Base-by-base conservation (phyloP, 2,888 invertebrate species). In the Leptothorax acervorum region DNA sequence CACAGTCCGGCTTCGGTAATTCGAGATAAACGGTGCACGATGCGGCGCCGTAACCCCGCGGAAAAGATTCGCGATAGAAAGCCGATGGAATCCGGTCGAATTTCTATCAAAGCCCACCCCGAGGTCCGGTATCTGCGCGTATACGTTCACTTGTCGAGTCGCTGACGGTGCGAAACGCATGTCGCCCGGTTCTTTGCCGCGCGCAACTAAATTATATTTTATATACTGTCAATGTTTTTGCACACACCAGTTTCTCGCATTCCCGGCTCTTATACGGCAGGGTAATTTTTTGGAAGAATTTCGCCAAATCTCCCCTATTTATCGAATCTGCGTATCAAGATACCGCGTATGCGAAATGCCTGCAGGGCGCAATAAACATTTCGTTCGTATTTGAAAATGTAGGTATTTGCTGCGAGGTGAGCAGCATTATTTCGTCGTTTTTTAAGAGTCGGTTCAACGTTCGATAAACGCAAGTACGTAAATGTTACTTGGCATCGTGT, bases 21-120 rank as follows among this genome's bases (percentile, higher is more conserved):
- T 70, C 11, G 45, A 35, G 57, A 70, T 70, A 79, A 79, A 57
- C 35, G n/a, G 28, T 45, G 57, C 1, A 42, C 42, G 55, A 78
- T 78, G 68, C 68, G 53, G 8, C 75, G 8, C 28, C 45, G 45
- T 70, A 79, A 79, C 35, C 15, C 8, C n/a, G 45, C 0, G 9
- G 62, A 45, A 68, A 76, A 83, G 82, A 55, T 82, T 88, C 81
- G 55, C 45, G 83, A 76, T 88, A 86, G 88, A 88, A 88, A 88
- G 88, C 84, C 82, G 45, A 18, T 82, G 78, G 84, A 86, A 88
- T 88, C 86, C 88, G 86, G 83, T 87, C 66, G 83, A 88, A 88
- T 88, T 88, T 86, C 83, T 85, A 83, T 70, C 83, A 39, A 83
- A 84, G 84, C 76, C 81, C 71, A 85, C 71, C 63, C 57, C 12